Base-by-base conservation (phyloP, 2,797 vertebrate species). In the Poeciliopsis infans region DNA sequence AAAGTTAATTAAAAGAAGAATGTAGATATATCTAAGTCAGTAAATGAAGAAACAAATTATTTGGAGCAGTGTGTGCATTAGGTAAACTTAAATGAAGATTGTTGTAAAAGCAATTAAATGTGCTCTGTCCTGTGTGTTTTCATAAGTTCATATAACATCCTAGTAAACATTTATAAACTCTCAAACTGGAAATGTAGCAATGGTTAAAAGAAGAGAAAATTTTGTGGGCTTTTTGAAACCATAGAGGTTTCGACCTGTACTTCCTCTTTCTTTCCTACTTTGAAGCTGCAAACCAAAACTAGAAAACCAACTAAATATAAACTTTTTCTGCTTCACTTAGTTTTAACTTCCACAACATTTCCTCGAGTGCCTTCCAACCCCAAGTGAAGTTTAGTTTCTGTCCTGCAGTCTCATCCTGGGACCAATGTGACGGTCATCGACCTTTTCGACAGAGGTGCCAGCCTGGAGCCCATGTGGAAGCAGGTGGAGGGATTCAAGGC, bases 401-500 rank as follows among this genome's bases (percentile, higher is more conserved):
- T 85, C 46, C 76, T 79, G 49, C 91, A 98, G 97, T 96, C 97
- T 84, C 97, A 97, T 85, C 97, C 97, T 0, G 97, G 97, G 64
- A 97, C 97, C 12, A 97, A 96, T 20, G 97, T 98, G 85, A 95
- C 97, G 0, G 94, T 98, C 53, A 95, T 98, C 3, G 97, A 98
- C 93, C 89, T 98, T 93, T 98, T 97, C 61, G 97, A 98, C 88
- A 93, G 91, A 77, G 93, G 95, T 7, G 91, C 96, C 84, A 98
- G 97, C 80, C 93, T 98, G 86, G 87, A 96, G 91, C 97, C 97
- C 1, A 88, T 98, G 84, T 98, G 97, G 97, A 97, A 96, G 80
- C 97, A 98, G 92, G 97, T 98, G 84, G 95, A 97, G 73, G 97
- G 97, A 11, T 98, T 98, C 89, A 95, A 95, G 76, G 91, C 94